Evolutionary conservation across 2,888 invertebrate genomes (phyloP), one percentile per base, ranked within the genome.

Genomic region (Ectropis crepuscularia): DNA sequence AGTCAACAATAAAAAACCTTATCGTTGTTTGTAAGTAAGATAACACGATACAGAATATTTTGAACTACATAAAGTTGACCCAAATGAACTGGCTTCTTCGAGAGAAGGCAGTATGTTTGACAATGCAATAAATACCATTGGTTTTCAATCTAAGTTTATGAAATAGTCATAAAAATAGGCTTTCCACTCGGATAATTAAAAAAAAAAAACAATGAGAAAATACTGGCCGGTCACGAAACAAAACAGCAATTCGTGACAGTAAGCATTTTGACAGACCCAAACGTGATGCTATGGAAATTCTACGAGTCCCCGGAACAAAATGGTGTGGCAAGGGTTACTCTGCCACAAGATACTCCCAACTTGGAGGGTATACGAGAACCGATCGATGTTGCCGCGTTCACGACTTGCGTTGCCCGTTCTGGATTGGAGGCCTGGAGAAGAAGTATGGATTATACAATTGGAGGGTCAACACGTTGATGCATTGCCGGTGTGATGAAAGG

Each of bases 271-370:
- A 80, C 86, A 91, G 92, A 87, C 80, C 83, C 72, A 90, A 90
- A 73, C 87, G 93, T 36, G 89, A 90, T 68, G 85, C 89, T 0
- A 89, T 87, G 82, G 96, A 96, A 82, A 88, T 96, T 74, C 93
- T 98, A 62, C 95, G 97, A 69, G 95, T 97, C 51, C 98, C 98
- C 0, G 98, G 98, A 53, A 98, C 98, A 0, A 96, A 97, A 82
- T 98, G 98, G 98, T 98, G 98, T 87, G 98, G 98, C 36, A 96
- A 96, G 75, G 98, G 98, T 0, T 96, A 95, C 80, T 95, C 95
- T 0, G 98, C 98, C 6, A 94, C 95, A 47, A 95, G 95, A 71
- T 97, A 96, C 85, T 96, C 96, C 59, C 96, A 97, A 74, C 94
- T 98, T 49, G 98, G 98, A 7, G 96, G 96, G 47, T 96, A 97